A percentile compares a stretch with the other conserved stretches of the same genome.
These are phyloP conservation scores for Esox niger DNA, from an alignment of 2,113 vertebrate genomes.

Conservation along the genomic window DNA sequence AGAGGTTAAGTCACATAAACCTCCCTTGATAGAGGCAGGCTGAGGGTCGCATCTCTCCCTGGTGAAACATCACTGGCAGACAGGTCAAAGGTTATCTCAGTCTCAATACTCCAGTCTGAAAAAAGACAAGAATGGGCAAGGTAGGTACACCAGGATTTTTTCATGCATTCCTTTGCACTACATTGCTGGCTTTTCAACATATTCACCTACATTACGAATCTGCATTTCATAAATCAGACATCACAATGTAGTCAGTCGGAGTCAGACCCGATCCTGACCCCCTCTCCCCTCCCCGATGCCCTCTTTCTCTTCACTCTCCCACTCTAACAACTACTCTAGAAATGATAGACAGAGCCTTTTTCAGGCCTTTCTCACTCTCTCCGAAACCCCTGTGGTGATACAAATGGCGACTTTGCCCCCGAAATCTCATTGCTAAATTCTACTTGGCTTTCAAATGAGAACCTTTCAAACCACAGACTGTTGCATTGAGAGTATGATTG, in stretches of 20 bases:
- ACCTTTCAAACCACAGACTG: slow-evolving; percentile 42
- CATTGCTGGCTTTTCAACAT: background rate
- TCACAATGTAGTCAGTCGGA: background rate
- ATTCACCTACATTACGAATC: background rate
- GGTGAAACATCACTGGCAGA: slow-evolving; percentile 28
- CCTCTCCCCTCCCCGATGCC: background rate
- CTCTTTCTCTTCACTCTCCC: slow-evolving; percentile 4
- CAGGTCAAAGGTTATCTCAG: slow-evolving; percentile 24
- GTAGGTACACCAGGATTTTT: background rate
- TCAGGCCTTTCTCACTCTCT: background rate
- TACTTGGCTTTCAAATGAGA: slow-evolving; percentile 30
- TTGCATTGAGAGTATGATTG: slow-evolving; percentile 48
- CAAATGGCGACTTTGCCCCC: slow-evolving; percentile 19
- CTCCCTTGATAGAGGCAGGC: slow-evolving; percentile 26
- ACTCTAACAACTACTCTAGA: background rate
- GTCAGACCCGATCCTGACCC: no score
- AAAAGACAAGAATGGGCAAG: background rate
- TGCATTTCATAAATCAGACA: background rate
- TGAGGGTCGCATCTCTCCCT: slow-evolving; percentile 34
- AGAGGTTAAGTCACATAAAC: slow-evolving; percentile 32
- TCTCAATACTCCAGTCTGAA: slow-evolving; percentile 28
- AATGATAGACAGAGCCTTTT: slow-evolving; percentile 9
- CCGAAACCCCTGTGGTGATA: slow-evolving; percentile 20
- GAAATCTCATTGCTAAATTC: slow-evolving; percentile 37
- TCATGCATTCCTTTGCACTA: background rate